phyloP scores from a whole-genome alignment of 1,140 invertebrate genomes.

The Drosophila eugracilis region DNA sequence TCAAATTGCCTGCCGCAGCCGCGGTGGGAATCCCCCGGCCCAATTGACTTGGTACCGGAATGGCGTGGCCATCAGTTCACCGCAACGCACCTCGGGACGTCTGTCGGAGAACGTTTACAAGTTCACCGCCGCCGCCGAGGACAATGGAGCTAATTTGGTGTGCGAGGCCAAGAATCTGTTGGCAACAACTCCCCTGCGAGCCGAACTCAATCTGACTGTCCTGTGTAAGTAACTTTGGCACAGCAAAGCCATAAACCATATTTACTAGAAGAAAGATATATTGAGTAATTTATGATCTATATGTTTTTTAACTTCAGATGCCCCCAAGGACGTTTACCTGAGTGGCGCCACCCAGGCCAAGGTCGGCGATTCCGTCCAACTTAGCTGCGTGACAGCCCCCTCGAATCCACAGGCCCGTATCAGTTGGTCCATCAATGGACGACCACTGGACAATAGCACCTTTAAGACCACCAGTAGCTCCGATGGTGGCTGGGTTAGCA shows the following conservation, averaged over 20 bases:
- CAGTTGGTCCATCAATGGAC: conserved; percentile 94
- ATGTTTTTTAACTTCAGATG: conserved; percentile 87
- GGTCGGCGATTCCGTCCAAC: conserved; percentile 92
- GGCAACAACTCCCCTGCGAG: conserved; percentile 91
- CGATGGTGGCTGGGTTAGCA: conserved; percentile 95
- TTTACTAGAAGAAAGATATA: too few species aligned
- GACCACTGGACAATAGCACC: conserved; percentile 88
- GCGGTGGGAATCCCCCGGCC: conserved; percentile 98
- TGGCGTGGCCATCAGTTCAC: conserved; percentile 87
- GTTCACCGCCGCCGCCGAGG: conserved; percentile 93
- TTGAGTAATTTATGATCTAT: too few species aligned
- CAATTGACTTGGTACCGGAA: conserved; percentile 98
- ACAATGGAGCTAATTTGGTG: conserved; percentile 96
- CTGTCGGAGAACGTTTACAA: conserved; percentile 94
- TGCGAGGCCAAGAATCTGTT: conserved; percentile 97
- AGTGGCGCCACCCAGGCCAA: conserved; percentile 93
- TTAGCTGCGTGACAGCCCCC: conserved; percentile 94
- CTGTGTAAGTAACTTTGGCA: conserved; percentile 91
- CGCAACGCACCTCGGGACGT: conserved; percentile 88
- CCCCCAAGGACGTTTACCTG: conserved; percentile 93
- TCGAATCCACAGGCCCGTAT: conserved; percentile 96
- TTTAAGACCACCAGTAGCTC: conserved; percentile 87
- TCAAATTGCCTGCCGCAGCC: conserved; percentile 94
- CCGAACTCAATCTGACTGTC: conserved; percentile 94
- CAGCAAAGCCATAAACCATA: background rate